A percentile compares a stretch with the other conserved stretches of the same genome.
These are phyloP conservation scores for Calephelis perditalis DNA, from an alignment of 2,888 invertebrate species.

Conservation along the genomic window DNA sequence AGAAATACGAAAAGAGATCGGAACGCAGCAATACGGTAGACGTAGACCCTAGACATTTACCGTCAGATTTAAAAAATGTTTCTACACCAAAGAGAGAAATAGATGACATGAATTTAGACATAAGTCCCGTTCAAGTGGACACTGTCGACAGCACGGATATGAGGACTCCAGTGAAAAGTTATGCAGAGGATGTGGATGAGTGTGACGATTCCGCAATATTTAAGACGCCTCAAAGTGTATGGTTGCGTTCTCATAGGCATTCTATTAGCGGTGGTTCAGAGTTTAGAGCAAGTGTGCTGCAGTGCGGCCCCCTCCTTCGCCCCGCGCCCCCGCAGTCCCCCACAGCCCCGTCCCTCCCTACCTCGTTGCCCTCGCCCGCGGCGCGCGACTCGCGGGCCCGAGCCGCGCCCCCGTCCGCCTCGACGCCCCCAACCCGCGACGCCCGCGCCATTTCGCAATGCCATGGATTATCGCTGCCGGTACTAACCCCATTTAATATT, in stretches of 20 bases:
- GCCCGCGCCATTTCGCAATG: slow-evolving; percentile 72
- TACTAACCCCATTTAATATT: slow-evolving; percentile 75
- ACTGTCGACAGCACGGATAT: slow-evolving; percentile 63
- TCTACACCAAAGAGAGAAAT: slow-evolving; percentile 60
- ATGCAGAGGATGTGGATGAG: slow-evolving; percentile 48
- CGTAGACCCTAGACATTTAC: slow-evolving; percentile 57
- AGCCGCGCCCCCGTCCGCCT: slow-evolving; percentile 59
- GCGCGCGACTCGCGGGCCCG: slow-evolving; percentile 39
- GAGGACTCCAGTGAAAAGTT: slow-evolving; percentile 44
- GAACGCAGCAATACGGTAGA: slow-evolving; percentile 60
- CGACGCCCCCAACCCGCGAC: slow-evolving; percentile 65
- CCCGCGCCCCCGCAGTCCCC: slow-evolving; percentile 60
- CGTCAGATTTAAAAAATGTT: slow-evolving; percentile 50
- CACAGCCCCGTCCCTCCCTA: slow-evolving; percentile 53
- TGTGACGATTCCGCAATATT: slow-evolving; percentile 61
- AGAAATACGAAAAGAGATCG: slow-evolving; percentile 67
- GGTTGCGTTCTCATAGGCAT: slow-evolving; percentile 57
- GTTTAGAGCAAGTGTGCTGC: slow-evolving; percentile 33
- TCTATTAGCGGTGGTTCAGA: slow-evolving; percentile 54
- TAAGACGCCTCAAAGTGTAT: slow-evolving; percentile 64
- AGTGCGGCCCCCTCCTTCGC: slow-evolving; percentile 40
- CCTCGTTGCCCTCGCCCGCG: slow-evolving; percentile 45
- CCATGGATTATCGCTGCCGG: slow-evolving; percentile 78
- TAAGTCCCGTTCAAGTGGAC: slow-evolving; percentile 69
- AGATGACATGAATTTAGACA: slow-evolving; percentile 60